phyloP scores from a whole-genome alignment of 2,888 invertebrate genomes.

The Alentia gelatinosa region DNA sequence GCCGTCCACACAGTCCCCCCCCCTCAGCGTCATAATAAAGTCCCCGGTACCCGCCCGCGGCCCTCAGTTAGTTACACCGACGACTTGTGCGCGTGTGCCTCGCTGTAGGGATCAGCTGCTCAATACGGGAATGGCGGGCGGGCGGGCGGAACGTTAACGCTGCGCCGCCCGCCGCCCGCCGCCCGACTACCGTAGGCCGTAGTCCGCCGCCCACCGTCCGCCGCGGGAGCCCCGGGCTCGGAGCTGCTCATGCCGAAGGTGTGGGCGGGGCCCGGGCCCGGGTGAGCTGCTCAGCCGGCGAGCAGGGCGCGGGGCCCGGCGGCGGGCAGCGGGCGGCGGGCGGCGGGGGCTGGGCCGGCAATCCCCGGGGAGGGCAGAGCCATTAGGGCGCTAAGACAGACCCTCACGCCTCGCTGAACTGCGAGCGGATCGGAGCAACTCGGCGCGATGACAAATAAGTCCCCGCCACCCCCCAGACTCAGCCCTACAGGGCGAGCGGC shows the following conservation, averaged over 20 bases:
- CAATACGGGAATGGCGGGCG: not conserved
- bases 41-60: not conserved
- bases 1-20: not conserved
- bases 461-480: too few relatives aligned
- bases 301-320: not conserved
- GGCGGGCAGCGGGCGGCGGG: not conserved
- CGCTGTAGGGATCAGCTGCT: not conserved
- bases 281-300: not conserved
- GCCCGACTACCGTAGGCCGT: too few relatives aligned
- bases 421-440: not conserved
- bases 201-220: not conserved
- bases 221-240: not conserved
- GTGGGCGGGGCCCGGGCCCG: not conserved
- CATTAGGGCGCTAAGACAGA: constrained; percentile 41
- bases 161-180: not conserved
- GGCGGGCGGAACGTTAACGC: not conserved
- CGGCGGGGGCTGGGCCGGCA: not conserved
- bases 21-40: not conserved
- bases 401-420: not conserved
- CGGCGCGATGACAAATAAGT: constrained; percentile 4
- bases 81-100: not conserved
- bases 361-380: constrained; percentile 44
- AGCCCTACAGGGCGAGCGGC: not conserved
- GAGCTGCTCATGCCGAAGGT: constrained; percentile 11
- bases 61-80: not conserved